A percentile compares a stretch with the other conserved stretches of the same genome.
These are phyloP conservation scores for Panzeria rudis DNA, from an alignment of 2,888 invertebrate species.

Conservation along the genomic window DNA sequence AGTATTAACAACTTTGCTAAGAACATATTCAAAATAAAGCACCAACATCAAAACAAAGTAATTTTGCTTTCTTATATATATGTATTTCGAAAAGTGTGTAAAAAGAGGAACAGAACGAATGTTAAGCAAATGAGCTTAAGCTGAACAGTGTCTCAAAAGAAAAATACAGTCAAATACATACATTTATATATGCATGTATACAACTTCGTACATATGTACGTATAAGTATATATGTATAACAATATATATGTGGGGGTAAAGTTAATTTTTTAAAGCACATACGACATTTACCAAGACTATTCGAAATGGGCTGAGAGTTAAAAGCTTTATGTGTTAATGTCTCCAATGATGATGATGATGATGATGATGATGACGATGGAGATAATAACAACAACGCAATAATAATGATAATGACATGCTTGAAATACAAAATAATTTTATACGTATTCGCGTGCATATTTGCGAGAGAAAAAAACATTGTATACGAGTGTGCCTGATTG, in stretches of 20 bases:
- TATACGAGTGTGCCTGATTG: slow-evolving; percentile 35
- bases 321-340: slow-evolving; percentile 70
- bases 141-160: slow-evolving; percentile 28
- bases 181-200: not conserved
- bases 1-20: slow-evolving; percentile 70
- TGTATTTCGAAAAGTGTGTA: slow-evolving; percentile 23
- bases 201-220: not conserved
- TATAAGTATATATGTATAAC: not conserved
- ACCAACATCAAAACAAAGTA: slow-evolving; percentile 44
- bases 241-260: slow-evolving; percentile 22
- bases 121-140: slow-evolving; percentile 60
- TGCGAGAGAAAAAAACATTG: slow-evolving; percentile 11
- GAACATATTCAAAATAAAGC: slow-evolving; percentile 43
- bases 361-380: slow-evolving; percentile 18
- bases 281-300: slow-evolving; percentile 5
- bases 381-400: slow-evolving; percentile 31
- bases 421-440: slow-evolving; percentile 53
- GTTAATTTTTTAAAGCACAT: slow-evolving; percentile 6
- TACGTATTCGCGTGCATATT: slow-evolving; percentile 30
- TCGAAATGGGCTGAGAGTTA: slow-evolving; percentile 56
- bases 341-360: slow-evolving; percentile 45
- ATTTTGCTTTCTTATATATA: slow-evolving; percentile 44
- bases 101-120: slow-evolving; percentile 42
- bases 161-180: not conserved
- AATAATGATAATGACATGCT: slow-evolving; percentile 68